Base-by-base conservation (phyloP, 2,113 vertebrate genomes). In the Oplegnathus fasciatus region DNA sequence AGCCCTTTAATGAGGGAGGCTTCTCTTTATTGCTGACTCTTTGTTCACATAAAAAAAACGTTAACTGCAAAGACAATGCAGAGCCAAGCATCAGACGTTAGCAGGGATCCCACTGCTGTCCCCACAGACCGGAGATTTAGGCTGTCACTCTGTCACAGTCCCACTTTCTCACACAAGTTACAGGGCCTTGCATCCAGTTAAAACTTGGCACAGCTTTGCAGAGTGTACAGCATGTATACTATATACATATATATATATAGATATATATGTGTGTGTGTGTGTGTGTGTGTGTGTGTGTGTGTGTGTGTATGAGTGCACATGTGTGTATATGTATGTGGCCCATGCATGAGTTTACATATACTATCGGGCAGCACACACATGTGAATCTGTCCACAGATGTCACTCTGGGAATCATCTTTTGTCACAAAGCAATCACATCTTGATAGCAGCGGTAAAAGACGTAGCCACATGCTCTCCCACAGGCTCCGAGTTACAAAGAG, bases 11-110 rank as follows among this genome's bases (percentile, higher is more conserved):
- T 88, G 76, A 86, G 69, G 55, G 75, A 87, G 80, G 82, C 89
- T 90, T 86, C 71, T 80, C 83, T 90, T 89, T 83, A 86, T 85
- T 87, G 86, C 55, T 48, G 46, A 37, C 57, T 82, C 88, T 91
- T 89, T 92, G 92, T 92, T 93, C 88, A 86, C 83, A 82, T 91
- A 79, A 91, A 90, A 85, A 89, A 92, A 91, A 78, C 9, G 67
- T 88, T 88, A 78, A 88, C 69, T 86, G 82, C 84, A 78, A 84
- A 85, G 86, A 89, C 79, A 78, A 87, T 67, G 81, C 84, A 75
- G 85, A 88, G 81, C 81, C 87, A 62, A 69, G 82, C 85, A 83
- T 88, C 88, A 90, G 75, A 86, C 82, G 48, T 75, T 52, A 88
- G 78, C 62, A 46, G 72, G 70, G 68, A 77, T 79, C 77, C 84